Evolutionary conservation across 1,140 invertebrate species (phyloP), one percentile per base, ranked within the genome.

Genomic region (Venturia canescens): DNA sequence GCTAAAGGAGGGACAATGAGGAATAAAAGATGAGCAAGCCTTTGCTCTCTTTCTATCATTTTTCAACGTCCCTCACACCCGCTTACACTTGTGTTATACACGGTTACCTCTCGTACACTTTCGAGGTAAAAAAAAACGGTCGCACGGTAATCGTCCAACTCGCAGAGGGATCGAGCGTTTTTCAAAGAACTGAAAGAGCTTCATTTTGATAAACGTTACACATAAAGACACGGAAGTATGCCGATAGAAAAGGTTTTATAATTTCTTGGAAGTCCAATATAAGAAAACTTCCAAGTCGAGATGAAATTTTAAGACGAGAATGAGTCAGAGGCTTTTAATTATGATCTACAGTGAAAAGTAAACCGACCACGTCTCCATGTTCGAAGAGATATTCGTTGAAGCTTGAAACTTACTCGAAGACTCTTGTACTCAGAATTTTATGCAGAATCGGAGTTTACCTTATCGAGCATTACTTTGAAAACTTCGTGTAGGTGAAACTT

Each of bases 11-110:
- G 23, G 26, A 63, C 21, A 63, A 53, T 23, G 15, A 26, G 21
- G 44, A 71, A 74, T 53, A 74, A 74, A 74, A 50, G 44, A 57
- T 74, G 71, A 74, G 48, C 71, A 31, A 74, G 71, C n/a, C 71
- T 29, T 74, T 74, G 13, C 2, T 26, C 48, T 53, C 27, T 4
- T 21, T 44, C 44, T 26, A 38, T 38, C 79, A 31, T 38, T 48
- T 63, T 34, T 29, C 75, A 38, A 31, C 53, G 50, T 31, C 34
- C 18, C 66, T 0, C 63, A 66, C 66, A 69, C 66, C 31, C 31
- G 66, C 66, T 31, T 18, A 63, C 48, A 53, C 71, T 74, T 74
- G 15, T 50, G 44, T 29, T 74, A 74, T 74, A 48, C 71, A 74
- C 26, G 38, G 23, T 63, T 70, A 27, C 23, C 78, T 44, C 70